These are phyloP conservation scores for Cephus pygmeus DNA, from an alignment of 2,888 invertebrate species.

Conservation along the genomic window DNA sequence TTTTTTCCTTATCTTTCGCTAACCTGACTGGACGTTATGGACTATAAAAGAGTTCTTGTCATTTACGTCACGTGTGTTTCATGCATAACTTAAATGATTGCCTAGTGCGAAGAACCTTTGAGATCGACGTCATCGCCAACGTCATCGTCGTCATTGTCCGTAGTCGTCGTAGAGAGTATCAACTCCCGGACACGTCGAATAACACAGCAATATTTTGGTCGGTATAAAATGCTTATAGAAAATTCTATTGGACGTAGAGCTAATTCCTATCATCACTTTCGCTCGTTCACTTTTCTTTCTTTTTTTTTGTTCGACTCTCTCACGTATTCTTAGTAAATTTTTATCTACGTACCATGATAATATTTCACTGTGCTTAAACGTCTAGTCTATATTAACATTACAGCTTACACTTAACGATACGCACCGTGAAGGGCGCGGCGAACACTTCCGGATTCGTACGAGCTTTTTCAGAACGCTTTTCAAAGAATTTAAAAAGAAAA, in stretches of 20 bases:
- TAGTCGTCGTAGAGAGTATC: neutral
- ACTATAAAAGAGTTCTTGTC: neutral
- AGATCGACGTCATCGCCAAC: neutral
- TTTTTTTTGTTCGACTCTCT: neutral
- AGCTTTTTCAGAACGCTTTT: neutral
- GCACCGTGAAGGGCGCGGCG: constrained; percentile 11
- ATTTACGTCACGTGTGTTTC: neutral
- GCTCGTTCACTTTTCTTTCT: neutral
- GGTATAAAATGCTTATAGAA: constrained; percentile 61
- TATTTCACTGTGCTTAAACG: neutral
- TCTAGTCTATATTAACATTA: neutral
- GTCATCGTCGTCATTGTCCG: neutral
- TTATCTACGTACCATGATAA: neutral
- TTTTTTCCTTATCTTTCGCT: neutral
- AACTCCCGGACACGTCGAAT: constrained; percentile 15
- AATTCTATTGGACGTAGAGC: constrained; percentile 39
- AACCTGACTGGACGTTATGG: neutral
- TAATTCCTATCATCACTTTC: neutral
- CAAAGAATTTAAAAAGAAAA: neutral
- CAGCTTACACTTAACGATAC: constrained; percentile 37
- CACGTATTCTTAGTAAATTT: neutral
- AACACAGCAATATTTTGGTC: constrained; percentile 51
- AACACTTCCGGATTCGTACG: neutral
- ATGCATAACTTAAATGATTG: neutral
- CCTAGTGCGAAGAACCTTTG: neutral